Percentiles rank a stretch among this genome's conserved stretches.
Conservation (phyloP, 2,113 vertebrate species). For the Plectropomus leopardus region DNA sequence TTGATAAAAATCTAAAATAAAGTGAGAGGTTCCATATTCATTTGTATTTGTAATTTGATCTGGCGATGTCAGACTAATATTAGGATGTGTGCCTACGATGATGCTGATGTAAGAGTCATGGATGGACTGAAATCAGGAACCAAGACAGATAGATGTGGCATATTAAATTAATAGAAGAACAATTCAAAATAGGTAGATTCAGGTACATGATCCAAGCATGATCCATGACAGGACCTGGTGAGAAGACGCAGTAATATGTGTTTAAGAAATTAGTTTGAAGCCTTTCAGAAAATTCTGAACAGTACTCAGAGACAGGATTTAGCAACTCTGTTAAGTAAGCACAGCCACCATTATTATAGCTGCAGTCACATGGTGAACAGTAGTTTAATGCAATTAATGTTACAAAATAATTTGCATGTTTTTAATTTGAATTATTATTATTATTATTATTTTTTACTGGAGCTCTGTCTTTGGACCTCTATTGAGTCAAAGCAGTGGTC, state of each 20-base stretch:
- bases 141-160: not conserved
- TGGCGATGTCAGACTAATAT: not conserved
- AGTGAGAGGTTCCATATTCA: no score
- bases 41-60: no score
- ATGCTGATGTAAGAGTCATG: not conserved
- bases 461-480: not conserved
- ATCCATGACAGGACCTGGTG: not conserved
- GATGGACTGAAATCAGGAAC: not conserved
- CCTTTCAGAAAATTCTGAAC: no score
- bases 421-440: no score
- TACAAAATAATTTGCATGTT: not conserved
- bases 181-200: not conserved
- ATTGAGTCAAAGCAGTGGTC: not conserved
- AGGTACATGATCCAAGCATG: no score
- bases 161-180: not conserved
- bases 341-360: not conserved
- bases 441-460: not conserved
- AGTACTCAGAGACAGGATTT: no score
- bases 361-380: not conserved
- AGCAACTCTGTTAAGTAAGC: no score
- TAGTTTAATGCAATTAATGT: not conserved
- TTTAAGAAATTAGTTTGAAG: not conserved
- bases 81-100: not conserved
- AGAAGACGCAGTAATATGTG: not conserved
- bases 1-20: no score